Evolutionary conservation across 37 sponge, comb jelly and placozoan genomes (phyloP).

Genomic region (Dysidea cf. avara): DNA sequence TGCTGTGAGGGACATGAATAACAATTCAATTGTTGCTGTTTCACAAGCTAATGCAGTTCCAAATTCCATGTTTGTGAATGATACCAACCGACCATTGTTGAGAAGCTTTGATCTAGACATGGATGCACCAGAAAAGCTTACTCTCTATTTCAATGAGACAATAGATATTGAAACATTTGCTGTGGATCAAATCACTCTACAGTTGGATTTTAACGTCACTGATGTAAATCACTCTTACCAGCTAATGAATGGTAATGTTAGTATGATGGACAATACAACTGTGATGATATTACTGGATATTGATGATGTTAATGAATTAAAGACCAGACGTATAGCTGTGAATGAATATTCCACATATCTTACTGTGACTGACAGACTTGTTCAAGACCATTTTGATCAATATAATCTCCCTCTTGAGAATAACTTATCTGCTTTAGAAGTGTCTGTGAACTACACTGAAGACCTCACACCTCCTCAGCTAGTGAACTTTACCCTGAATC

Average conservation of each 20-base stretch:
- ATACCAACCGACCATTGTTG: conserved; percentile 63
- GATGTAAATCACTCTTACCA: conserved; percentile 20
- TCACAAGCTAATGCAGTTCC: conserved; percentile 22
- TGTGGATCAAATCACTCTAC: conserved; percentile 52
- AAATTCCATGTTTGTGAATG: conserved; percentile 43
- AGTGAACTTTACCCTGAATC: conserved; percentile 52
- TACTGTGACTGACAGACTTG: conserved; percentile 37
- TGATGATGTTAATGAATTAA: conserved; percentile 69
- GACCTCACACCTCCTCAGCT: conserved; percentile 70
- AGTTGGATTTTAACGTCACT: conserved; percentile 28
- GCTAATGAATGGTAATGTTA: conserved; percentile 52
- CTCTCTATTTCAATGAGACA: conserved; percentile 81
- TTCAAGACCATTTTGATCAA: conserved; percentile 66
- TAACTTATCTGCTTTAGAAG: conserved; percentile 41
- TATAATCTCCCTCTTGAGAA: conserved; percentile 31
- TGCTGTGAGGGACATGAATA: conserved; percentile 75
- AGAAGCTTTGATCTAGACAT: conserved; percentile 78
- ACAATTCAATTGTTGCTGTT: conserved; percentile 35
- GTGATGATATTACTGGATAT: conserved; percentile 35
- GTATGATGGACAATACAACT: conserved; percentile 44
- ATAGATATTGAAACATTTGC: conserved; percentile 70
- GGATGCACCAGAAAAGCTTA: conserved; percentile 47
- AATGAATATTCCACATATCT: conserved; percentile 46
- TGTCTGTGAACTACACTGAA: conserved; percentile 44
- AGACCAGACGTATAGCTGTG: conserved; percentile 61